phyloP scores from a whole-genome alignment of 2,113 vertebrate species.

The Phalacrocorax brasilianus region DNA sequence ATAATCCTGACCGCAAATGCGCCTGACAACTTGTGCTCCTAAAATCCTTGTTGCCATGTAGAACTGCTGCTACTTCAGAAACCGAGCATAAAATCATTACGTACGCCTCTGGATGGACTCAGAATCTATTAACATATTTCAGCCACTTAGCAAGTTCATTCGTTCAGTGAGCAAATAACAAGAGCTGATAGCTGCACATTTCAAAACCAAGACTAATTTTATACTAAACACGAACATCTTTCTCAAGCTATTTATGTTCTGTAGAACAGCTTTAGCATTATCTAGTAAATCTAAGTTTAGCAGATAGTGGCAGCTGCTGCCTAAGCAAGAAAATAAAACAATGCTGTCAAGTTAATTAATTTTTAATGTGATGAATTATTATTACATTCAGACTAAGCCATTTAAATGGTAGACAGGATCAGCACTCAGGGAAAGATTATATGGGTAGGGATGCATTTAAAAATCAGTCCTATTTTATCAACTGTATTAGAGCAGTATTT shows the following conservation, averaged over 20 bases:
- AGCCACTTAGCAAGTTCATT: neutral
- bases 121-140: neutral
- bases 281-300: slow-evolving; percentile 6
- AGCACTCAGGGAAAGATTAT: neutral
- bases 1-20: neutral
- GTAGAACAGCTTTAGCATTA: neutral
- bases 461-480: neutral
- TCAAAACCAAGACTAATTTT: neutral
- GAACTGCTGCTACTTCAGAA: neutral
- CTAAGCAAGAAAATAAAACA: slow-evolving; percentile 46
- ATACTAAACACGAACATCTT: neutral
- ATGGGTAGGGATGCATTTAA: neutral
- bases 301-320: slow-evolving; percentile 39
- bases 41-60: neutral
- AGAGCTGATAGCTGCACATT: neutral
- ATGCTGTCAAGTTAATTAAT: slow-evolving; percentile 40
- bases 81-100: neutral
- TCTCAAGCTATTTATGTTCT: slow-evolving; percentile 24
- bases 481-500: neutral
- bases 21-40: neutral
- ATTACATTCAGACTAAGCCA: neutral
- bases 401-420: neutral
- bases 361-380: slow-evolving; percentile 37
- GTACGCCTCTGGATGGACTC: neutral
- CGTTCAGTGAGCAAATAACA: neutral